A percentile compares a stretch with the other conserved stretches of the same genome.
These are phyloP conservation scores for Stomorhina lunata DNA, from an alignment of 2,888 invertebrate genomes.

Conservation along the genomic window DNA sequence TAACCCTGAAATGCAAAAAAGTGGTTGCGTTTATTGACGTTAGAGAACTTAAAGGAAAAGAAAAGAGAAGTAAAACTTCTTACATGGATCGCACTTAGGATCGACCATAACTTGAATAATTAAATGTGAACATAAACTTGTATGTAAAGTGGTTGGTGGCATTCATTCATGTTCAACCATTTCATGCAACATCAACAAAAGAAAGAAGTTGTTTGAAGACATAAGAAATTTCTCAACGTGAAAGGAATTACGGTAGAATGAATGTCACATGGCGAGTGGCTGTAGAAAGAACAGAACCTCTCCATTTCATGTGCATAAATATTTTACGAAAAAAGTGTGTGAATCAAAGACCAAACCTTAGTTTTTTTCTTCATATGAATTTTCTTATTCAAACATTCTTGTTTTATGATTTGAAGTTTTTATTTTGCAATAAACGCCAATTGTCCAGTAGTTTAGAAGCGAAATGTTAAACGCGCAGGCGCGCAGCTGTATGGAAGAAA, in stretches of 20 bases:
- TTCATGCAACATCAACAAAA: slow-evolving; percentile 32
- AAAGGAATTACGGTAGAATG: slow-evolving; percentile 69
- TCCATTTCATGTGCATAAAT: too few species aligned
- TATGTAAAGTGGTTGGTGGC: slow-evolving; percentile 19
- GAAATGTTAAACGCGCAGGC: slow-evolving; percentile 45
- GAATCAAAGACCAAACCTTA: slow-evolving; percentile 58
- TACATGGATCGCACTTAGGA: slow-evolving; percentile 27
- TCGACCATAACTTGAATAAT: slow-evolving; percentile 19
- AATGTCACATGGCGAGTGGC: slow-evolving; percentile 47
- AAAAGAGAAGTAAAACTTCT: slow-evolving; percentile 15
- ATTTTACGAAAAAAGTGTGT: slow-evolving; percentile 34
- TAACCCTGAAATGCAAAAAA: slow-evolving; percentile 50
- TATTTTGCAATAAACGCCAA: slow-evolving; percentile 62
- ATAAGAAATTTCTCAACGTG: slow-evolving; percentile 65
- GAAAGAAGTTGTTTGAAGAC: neutral
- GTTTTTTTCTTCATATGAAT: neutral
- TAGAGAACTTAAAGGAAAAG: slow-evolving; percentile 20
- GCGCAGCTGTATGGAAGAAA: slow-evolving; percentile 55
- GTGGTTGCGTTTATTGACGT: slow-evolving; percentile 20
- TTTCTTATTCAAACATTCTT: slow-evolving; percentile 11
- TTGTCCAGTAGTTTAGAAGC: slow-evolving; percentile 59
- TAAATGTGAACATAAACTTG: neutral
- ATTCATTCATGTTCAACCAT: slow-evolving; percentile 4
- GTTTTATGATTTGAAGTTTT: slow-evolving; percentile 27
- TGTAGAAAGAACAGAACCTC: slow-evolving; percentile 6